phyloP scores from a whole-genome alignment of 1,140 invertebrate genomes.

The Neelides sp. region DNA sequence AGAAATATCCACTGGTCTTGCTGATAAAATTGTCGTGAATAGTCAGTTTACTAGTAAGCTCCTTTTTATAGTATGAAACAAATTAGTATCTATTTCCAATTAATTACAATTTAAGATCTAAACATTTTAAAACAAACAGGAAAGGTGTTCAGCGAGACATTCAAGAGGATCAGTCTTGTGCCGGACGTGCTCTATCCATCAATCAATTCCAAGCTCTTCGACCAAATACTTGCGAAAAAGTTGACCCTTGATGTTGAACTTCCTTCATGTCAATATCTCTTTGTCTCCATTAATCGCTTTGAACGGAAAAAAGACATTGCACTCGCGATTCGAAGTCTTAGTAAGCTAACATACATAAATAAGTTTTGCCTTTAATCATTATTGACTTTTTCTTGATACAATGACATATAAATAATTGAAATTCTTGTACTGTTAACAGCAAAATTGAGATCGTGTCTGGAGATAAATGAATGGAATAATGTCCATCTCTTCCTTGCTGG shows the following conservation, averaged over 20 bases:
- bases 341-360: conserved; percentile 37
- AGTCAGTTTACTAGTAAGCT: conserved; percentile 67
- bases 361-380: neutral
- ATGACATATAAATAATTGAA: neutral
- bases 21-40: conserved; percentile 85
- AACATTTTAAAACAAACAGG: conserved; percentile 37
- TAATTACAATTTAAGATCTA: neutral
- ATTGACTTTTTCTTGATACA: neutral
- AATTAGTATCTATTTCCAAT: neutral
- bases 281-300: conserved; percentile 93
- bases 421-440: conserved; percentile 13
- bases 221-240: conserved; percentile 41
- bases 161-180: conserved; percentile 50
- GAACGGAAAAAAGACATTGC: conserved; percentile 91
- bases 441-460: conserved; percentile 34
- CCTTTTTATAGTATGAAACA: neutral
- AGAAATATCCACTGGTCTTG: conserved; percentile 68
- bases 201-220: conserved; percentile 67
- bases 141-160: conserved; percentile 70
- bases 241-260: conserved; percentile 14
- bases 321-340: conserved; percentile 68
- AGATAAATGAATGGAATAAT: conserved; percentile 44
- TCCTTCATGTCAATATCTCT: conserved; percentile 42
- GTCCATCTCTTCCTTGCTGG: conserved; percentile 87
- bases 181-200: conserved; percentile 89